A percentile compares a stretch with the other conserved stretches of the same genome.
Evolutionary conservation across 2,797 vertebrate genomes (phyloP).

Genomic region (Rachycentron canadum): DNA sequence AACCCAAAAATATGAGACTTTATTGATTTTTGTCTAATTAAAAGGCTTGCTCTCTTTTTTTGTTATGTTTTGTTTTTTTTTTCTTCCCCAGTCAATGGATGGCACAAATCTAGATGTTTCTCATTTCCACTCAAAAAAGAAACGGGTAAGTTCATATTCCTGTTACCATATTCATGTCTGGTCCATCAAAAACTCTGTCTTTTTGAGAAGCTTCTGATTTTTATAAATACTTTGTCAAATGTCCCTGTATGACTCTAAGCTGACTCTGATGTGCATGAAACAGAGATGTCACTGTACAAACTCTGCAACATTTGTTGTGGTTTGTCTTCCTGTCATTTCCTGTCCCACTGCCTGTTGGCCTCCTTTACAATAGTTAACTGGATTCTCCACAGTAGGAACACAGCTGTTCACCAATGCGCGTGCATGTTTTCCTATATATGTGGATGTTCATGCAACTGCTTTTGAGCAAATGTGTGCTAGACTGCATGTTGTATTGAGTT

Average conservation of each 20-base stretch:
- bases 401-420: slow-evolving; percentile 68
- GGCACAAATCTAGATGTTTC: slow-evolving; percentile 82
- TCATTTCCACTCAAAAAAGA: slow-evolving; percentile 87
- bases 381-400: slow-evolving; percentile 34
- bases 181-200: neutral
- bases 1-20: too few species aligned
- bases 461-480: slow-evolving; percentile 18
- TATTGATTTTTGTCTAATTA: neutral
- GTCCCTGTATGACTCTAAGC: neutral
- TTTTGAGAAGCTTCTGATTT: neutral
- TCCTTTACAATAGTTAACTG: slow-evolving; percentile 25
- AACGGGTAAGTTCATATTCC: slow-evolving; percentile 85
- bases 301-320: slow-evolving; percentile 59
- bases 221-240: neutral
- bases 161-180: neutral
- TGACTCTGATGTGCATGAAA: slow-evolving; percentile 33
- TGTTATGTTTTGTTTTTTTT: neutral
- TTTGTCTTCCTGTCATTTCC: slow-evolving; percentile 59
- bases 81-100: slow-evolving; percentile 86
- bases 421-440: neutral
- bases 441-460: neutral
- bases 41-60: neutral
- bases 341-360: slow-evolving; percentile 45
- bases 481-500: slow-evolving; percentile 4
- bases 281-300: slow-evolving; percentile 57